Evolutionary conservation across 2,113 vertebrate genomes (phyloP).

Genomic region (Lucifuga dentata): DNA sequence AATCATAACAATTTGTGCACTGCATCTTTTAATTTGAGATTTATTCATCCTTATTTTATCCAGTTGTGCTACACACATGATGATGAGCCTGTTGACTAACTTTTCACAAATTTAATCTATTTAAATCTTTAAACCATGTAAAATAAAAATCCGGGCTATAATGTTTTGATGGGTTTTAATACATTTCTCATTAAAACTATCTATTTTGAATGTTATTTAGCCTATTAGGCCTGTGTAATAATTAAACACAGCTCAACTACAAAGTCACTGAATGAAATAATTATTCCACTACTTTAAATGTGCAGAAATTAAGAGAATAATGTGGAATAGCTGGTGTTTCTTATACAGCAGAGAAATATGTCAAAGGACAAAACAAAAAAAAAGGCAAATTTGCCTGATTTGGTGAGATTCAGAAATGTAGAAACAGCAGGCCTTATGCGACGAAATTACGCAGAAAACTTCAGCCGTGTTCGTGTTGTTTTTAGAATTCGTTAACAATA

Average conservation of each 20-base stretch:
- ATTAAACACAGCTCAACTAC: constrained; percentile 19
- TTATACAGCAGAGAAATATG: no score
- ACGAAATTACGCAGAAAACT: constrained; percentile 4
- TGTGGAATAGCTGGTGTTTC: no score
- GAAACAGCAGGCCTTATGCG: constrained; percentile 8
- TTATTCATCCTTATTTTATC: background rate
- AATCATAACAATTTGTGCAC: background rate
- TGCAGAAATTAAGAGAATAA: no score
- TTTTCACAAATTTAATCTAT: background rate
- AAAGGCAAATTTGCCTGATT: background rate
- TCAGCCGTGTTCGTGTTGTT: background rate
- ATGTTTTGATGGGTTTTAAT: no score
- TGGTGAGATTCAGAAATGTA: constrained; percentile 9
- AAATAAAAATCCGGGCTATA: background rate
- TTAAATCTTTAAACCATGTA: no score
- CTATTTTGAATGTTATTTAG: background rate
- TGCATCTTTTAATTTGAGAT: background rate
- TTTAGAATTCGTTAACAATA: constrained; percentile 68
- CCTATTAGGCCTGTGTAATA: background rate
- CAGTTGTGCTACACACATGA: background rate
- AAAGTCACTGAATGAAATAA: constrained; percentile 7
- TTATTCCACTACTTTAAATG: background rate
- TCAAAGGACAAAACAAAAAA: no score
- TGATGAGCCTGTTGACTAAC: background rate
- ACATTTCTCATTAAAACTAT: background rate